Evolutionary conservation across 2,888 invertebrate genomes (phyloP).

Genomic region (Nomada ruficornis): DNA sequence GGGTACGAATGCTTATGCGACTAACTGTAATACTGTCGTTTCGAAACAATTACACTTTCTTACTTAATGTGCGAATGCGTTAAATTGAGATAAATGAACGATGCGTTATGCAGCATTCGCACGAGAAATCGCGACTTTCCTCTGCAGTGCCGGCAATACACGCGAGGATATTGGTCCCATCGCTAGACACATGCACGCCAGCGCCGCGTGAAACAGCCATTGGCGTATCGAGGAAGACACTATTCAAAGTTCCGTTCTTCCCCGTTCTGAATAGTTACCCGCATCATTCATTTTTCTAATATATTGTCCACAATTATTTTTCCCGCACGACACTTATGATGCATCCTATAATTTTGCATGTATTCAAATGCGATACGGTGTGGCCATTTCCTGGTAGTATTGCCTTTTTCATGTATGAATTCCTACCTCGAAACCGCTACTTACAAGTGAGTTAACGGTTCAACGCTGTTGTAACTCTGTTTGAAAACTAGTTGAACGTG

Average conservation of each 20-base stretch:
- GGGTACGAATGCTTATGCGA: neutral
- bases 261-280: neutral
- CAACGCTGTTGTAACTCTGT: neutral
- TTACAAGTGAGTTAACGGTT: constrained; percentile 7
- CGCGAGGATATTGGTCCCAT: constrained; percentile 40
- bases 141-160: neutral
- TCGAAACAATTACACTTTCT: neutral
- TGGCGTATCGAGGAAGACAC: constrained; percentile 27
- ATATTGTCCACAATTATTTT: neutral
- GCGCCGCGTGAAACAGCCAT: constrained; percentile 47
- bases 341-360: neutral
- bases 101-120: constrained; percentile 2
- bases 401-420: constrained; percentile 4
- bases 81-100: neutral
- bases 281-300: neutral
- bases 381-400: neutral
- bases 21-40: neutral
- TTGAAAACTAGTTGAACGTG: neutral
- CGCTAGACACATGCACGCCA: constrained; percentile 46
- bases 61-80: neutral
- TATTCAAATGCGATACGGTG: neutral
- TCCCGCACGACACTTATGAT: too few species aligned
- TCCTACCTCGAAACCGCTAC: neutral
- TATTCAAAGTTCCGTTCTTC: constrained; percentile 15
- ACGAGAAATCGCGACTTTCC: constrained; percentile 3